Conservation (phyloP, 2,797 vertebrate genomes). For the Myripristis jacobus region DNA sequence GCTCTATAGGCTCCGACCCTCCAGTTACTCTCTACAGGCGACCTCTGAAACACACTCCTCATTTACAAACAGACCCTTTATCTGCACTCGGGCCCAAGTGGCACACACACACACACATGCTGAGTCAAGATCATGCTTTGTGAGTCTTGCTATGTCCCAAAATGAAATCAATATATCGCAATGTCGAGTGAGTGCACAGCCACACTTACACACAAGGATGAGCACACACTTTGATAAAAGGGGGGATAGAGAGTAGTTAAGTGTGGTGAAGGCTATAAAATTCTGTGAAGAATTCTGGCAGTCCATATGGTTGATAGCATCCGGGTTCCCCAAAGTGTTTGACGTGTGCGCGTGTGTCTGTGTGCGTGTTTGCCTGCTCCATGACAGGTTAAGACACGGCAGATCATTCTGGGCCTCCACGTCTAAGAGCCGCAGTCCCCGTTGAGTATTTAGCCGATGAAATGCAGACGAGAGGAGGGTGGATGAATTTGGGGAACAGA, state of each 20-base stretch:
- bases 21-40: background rate
- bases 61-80: background rate
- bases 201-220: background rate
- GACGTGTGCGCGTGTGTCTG: constrained; percentile 1
- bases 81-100: background rate
- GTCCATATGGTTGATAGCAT: constrained; percentile 9
- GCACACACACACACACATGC: background rate
- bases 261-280: background rate
- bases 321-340: background rate
- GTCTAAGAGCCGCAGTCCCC: background rate
- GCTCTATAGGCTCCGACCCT: background rate
- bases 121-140: background rate
- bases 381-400: no score
- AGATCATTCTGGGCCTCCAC: background rate
- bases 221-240: background rate
- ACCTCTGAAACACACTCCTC: background rate
- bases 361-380: no score
- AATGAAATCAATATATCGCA: background rate
- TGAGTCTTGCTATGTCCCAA: background rate
- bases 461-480: background rate
- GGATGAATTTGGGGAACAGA: background rate
- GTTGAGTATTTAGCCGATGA: background rate
- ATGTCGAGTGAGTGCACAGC: background rate
- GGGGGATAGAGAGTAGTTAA: background rate
- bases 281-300: background rate